Evolutionary conservation across 2,888 invertebrate species (phyloP).

Genomic region (Cloeon dipterum): DNA sequence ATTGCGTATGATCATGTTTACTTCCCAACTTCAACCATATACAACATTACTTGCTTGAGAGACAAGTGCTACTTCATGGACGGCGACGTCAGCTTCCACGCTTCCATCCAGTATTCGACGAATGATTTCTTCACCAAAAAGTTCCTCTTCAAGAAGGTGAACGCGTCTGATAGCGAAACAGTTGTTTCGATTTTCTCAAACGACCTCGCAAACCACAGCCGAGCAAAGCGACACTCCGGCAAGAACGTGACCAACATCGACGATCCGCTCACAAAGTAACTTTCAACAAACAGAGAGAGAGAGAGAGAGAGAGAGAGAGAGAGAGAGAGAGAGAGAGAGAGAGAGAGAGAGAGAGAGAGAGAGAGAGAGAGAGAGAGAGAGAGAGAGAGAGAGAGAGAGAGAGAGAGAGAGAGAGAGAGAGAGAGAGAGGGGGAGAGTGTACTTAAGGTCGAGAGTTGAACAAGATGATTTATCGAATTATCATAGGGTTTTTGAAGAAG

Average conservation of each 20-base stretch:
- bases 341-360: no score
- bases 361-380: no score
- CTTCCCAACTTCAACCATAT: constrained; percentile 1
- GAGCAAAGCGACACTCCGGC: background rate
- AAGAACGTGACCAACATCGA: background rate
- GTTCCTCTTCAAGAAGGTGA: background rate
- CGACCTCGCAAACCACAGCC: background rate
- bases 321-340: no score
- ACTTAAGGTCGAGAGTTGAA: no score
- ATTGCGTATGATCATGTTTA: background rate
- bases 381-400: no score
- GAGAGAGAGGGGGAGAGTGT: no score
- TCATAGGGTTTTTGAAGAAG: no score
- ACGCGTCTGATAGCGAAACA: background rate
- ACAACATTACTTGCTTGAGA: background rate
- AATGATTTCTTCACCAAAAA: background rate
- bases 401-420: no score
- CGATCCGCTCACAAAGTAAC: no score
- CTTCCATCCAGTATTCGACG: background rate
- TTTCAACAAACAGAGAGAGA: no score
- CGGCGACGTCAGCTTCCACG: background rate
- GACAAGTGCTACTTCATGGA: constrained; percentile 1
- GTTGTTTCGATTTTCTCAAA: background rate
- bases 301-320: no score
- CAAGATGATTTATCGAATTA: no score